Conservation (phyloP, 1,140 invertebrate species). For the Saccostrea echinata region DNA sequence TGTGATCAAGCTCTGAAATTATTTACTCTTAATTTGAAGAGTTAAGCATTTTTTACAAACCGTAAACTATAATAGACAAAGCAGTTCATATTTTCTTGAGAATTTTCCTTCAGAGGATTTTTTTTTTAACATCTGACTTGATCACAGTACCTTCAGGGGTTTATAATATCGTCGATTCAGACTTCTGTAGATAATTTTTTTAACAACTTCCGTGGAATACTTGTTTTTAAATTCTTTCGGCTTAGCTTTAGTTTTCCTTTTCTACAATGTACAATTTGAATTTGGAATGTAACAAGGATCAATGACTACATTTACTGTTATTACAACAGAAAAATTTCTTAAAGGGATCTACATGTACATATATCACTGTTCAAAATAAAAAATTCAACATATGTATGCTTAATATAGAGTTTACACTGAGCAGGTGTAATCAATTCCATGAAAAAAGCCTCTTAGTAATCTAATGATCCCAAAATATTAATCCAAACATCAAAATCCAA, state of each 20-base stretch:
- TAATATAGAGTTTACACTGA: too few relatives aligned
- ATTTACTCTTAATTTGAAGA: neutral
- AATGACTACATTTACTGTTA: too few relatives aligned
- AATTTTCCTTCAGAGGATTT: neutral
- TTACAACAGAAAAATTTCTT: too few relatives aligned
- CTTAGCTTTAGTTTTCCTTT: slow-evolving; percentile 5
- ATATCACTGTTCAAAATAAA: too few relatives aligned
- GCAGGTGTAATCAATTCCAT: too few relatives aligned
- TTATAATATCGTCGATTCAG: slow-evolving; percentile 40
- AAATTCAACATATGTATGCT: too few relatives aligned
- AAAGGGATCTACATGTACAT: neutral
- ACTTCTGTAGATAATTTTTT: slow-evolving; percentile 53
- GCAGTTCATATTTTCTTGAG: neutral
- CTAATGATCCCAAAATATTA: too few relatives aligned
- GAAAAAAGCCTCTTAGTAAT: too few relatives aligned
- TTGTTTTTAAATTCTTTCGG: slow-evolving; percentile 33
- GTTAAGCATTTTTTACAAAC: neutral
- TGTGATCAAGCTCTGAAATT: neutral
- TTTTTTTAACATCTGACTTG: neutral
- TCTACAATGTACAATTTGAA: slow-evolving; percentile 22
- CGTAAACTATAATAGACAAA: neutral
- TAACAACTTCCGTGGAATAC: slow-evolving; percentile 47
- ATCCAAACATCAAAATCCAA: too few relatives aligned
- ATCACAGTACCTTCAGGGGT: slow-evolving; percentile 49
- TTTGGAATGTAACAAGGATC: neutral